These are phyloP conservation scores for Peromyscus nudipes DNA, from an alignment of 2,797 vertebrate genomes.

Conservation along the genomic window DNA sequence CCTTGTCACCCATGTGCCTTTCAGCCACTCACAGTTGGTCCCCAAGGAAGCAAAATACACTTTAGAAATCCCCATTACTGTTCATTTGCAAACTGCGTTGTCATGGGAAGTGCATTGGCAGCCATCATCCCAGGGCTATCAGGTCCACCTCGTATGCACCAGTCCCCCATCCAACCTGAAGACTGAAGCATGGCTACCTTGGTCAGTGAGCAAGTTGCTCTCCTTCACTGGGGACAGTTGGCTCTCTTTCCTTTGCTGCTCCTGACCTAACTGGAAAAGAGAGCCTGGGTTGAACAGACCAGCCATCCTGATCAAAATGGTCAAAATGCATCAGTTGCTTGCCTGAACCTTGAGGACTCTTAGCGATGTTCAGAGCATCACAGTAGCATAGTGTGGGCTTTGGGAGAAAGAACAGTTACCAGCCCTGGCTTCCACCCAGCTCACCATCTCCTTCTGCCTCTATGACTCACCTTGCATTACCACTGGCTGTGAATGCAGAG, in stretches of 20 bases:
- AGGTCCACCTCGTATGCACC: not conserved
- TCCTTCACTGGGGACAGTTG: not conserved
- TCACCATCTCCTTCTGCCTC: not conserved
- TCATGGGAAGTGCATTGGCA: not conserved
- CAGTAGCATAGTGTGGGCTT: rapidly evolving
- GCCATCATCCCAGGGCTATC: not conserved
- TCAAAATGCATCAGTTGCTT: not conserved
- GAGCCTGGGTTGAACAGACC: not conserved
- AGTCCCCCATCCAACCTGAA: rapidly evolving
- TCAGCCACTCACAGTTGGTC: not conserved
- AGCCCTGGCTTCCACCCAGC: not conserved
- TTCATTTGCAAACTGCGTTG: not conserved
- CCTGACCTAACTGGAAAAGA: not conserved
- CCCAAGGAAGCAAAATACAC: not conserved
- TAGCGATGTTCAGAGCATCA: not conserved
- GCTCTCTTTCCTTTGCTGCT: not conserved
- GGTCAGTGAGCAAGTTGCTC: no score
- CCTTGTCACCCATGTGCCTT: not conserved
- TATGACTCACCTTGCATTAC: not conserved
- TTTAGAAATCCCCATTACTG: not conserved
- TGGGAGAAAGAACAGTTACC: rapidly evolving
- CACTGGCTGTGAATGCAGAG: constrained; percentile 72
- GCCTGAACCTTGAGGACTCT: not conserved
- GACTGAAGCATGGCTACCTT: rapidly evolving
- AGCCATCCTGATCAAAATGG: not conserved